Evolutionary conservation across 2,797 vertebrate species (phyloP).

Genomic region (Catamblyrhynchus diadema): DNA sequence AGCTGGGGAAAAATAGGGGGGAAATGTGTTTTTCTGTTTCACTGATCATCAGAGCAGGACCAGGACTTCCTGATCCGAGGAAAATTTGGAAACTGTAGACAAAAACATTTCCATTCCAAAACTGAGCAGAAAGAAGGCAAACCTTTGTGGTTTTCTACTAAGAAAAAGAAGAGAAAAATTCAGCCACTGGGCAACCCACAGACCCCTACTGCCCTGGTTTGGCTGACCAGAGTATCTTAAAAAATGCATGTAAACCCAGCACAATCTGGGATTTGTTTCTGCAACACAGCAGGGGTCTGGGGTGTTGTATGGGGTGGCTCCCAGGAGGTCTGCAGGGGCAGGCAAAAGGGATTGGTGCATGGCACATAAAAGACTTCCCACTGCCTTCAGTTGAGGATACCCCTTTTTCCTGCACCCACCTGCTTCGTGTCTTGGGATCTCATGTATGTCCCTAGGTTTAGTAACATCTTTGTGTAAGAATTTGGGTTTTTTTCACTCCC

Average conservation of each 20-base stretch:
- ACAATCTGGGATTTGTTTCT: neutral
- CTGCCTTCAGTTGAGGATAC: neutral
- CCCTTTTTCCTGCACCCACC: neutral
- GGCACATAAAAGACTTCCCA: neutral
- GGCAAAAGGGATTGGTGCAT: neutral
- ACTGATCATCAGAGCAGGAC: constrained; percentile 19
- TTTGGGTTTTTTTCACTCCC: neutral
- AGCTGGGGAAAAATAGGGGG: neutral
- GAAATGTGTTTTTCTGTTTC: neutral
- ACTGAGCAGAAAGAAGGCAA: neutral
- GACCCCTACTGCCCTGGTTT: neutral
- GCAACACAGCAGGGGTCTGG: neutral
- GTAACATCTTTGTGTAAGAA: neutral
- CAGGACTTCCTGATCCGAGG: neutral
- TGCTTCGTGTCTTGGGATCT: neutral
- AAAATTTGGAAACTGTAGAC: constrained; percentile 6
- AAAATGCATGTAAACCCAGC: neutral
- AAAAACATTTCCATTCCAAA: constrained; percentile 21
- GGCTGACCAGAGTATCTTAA: neutral
- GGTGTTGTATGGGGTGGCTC: neutral
- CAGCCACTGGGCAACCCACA: neutral
- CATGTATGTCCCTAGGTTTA: neutral
- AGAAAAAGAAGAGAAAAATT: neutral
- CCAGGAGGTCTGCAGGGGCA: neutral
- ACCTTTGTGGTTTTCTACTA: neutral